Evolutionary conservation across 1,140 invertebrate genomes (phyloP), one percentile per base, ranked within the genome.

Genomic region (Orussus abietinus): DNA sequence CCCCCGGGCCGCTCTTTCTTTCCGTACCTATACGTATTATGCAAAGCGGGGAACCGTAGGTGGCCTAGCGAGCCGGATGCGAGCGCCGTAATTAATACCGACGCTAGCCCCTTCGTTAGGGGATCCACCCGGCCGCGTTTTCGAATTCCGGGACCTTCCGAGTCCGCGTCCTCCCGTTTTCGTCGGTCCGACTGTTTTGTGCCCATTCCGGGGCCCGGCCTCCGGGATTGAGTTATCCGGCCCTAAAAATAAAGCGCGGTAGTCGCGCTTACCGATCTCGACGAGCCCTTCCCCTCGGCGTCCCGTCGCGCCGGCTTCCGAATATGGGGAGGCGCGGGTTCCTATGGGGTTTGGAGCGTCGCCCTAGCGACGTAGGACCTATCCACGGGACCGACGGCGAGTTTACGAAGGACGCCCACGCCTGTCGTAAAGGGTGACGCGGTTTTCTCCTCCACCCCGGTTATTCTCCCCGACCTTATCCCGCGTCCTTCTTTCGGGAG

Each of bases 41-140:
- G 65, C 63, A 66, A 66, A 68, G 53, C 59, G 54, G 33, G 48
- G 52, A 53, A 62, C 55, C 53, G 63, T 66, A 64, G 64, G 63
- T 68, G 62, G 65, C 62, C 63, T 64, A 63, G 59, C 61, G 45
- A 60, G 51, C 53, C 59, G 54, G 55, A 64, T 55, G 58, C 55
- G 47, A 43, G 21, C n/a, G 47, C 32, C 59, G 63, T 66, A 67
- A 66, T 67, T 64, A 67, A 67, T 66, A 66, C 62, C 43, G 52
- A 58, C 59, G 53, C 58, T 55, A 57, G n/a, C n/a, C n/a, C n/a
- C n/a, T n/a, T n/a, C n/a, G n/a, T n/a, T n/a, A n/a, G n/a, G n/a
- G n/a, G n/a, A n/a, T n/a, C n/a, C n/a, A 25, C n/a, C 6, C 22
- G 22, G 22, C 22, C 22, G 22, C 22, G 22, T 25, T 25, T 25